Evolutionary conservation across 92 coral and sea anemone species (phyloP).

Genomic region (Zoanthus gigantus): DNA sequence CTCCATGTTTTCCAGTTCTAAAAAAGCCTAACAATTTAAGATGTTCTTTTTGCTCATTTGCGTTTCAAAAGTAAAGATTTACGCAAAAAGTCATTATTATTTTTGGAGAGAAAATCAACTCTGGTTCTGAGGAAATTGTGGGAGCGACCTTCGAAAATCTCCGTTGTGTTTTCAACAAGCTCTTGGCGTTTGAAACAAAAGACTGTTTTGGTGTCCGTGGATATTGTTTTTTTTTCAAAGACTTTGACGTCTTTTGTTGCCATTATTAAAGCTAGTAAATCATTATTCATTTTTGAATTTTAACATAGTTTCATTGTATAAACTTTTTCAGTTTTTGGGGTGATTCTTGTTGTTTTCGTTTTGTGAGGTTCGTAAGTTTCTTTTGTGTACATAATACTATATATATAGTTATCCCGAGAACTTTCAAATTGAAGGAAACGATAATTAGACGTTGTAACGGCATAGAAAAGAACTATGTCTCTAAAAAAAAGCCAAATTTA

Average conservation of each 20-base stretch:
- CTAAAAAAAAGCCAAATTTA: not conserved
- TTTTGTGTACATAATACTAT: not conserved
- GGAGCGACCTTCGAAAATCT: slow-evolving; percentile 14
- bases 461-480: slow-evolving; percentile 1
- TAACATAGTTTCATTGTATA: not conserved
- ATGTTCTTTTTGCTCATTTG: not conserved
- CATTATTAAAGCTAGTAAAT: not conserved
- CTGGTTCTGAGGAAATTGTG: not conserved
- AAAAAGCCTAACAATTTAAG: not conserved
- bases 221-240: slow-evolving; percentile 5
- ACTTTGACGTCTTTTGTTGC: slow-evolving; percentile 8
- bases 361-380: not conserved
- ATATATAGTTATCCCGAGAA: not conserved
- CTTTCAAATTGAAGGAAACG: not conserved
- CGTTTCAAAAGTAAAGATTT: not conserved
- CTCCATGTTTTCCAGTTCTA: not conserved
- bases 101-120: slow-evolving; percentile 6
- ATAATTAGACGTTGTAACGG: not conserved
- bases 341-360: not conserved
- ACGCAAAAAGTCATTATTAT: not conserved
- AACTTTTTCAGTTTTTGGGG: not conserved
- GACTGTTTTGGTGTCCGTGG: not conserved
- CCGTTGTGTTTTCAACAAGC: not conserved
- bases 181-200: not conserved
- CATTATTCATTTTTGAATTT: not conserved